Evolutionary conservation across 2,113 vertebrate species (phyloP).

Genomic region (Erythrocercus mccallii): DNA sequence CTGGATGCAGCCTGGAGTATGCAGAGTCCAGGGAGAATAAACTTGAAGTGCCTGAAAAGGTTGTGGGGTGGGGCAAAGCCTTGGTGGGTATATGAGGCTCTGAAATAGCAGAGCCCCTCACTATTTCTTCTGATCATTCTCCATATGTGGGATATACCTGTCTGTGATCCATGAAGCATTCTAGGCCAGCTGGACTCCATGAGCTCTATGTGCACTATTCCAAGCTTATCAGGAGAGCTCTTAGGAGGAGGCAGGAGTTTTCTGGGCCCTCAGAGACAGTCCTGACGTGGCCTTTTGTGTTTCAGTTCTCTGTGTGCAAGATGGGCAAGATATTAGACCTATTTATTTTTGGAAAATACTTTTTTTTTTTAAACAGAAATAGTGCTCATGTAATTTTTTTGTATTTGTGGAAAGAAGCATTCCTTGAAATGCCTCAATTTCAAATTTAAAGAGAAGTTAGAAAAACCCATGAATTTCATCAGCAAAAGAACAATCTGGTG

Average conservation of each 20-base stretch:
- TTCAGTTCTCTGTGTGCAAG: not conserved
- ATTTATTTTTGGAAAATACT: conserved; percentile 1
- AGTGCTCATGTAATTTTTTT: not conserved
- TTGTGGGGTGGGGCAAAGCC: not conserved
- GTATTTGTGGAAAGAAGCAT: not conserved
- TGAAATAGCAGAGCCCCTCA: not conserved
- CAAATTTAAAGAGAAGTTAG: not conserved
- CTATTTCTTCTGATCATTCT: not conserved
- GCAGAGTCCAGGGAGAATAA: not conserved
- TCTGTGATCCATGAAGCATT: not conserved
- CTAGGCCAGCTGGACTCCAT: not conserved
- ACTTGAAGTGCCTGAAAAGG: not conserved
- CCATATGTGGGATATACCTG: not conserved
- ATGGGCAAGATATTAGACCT: conserved; percentile 10
- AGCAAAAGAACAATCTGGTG: not conserved
- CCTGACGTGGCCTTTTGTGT: not conserved
- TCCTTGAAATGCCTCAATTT: conserved; percentile 9
- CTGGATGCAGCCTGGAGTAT: not conserved
- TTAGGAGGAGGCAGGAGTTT: not conserved
- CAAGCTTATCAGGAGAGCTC: not conserved
- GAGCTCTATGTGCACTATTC: not conserved
- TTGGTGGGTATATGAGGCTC: not conserved
- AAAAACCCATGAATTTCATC: not conserved
- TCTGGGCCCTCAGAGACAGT: not conserved
- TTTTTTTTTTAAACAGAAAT: conserved; percentile 1